Evolutionary conservation across 2,113 vertebrate genomes (phyloP).

Genomic region (Zosterops borbonicus): DNA sequence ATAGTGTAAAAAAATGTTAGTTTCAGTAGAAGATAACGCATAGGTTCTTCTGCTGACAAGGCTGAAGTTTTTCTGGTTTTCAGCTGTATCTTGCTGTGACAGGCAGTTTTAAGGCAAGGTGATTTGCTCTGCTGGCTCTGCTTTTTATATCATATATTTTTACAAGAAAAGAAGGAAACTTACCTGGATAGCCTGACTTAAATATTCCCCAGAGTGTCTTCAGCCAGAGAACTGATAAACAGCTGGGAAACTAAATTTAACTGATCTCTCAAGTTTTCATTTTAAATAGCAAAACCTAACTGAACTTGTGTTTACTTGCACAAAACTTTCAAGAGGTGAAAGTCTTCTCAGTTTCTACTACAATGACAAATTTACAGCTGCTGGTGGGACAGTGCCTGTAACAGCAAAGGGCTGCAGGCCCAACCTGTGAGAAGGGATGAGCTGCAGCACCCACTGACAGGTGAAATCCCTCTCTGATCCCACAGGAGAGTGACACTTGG

Average conservation of each 20-base stretch:
- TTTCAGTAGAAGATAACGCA: neutral
- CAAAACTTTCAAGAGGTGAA: neutral
- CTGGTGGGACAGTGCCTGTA: neutral
- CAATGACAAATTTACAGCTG: neutral
- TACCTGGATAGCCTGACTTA: neutral
- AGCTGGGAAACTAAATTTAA: neutral
- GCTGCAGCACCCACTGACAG: neutral
- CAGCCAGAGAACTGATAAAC: neutral
- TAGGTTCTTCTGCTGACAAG: neutral
- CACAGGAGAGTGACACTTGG: neutral
- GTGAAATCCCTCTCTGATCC: neutral
- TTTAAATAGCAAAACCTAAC: neutral
- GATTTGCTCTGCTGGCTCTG: neutral
- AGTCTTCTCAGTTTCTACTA: neutral
- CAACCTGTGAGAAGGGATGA: neutral
- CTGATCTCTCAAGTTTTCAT: neutral
- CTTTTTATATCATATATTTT: neutral
- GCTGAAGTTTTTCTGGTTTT: constrained; percentile 5
- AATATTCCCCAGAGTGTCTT: neutral
- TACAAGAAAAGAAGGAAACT: neutral
- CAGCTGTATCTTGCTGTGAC: neutral
- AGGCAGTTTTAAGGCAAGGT: constrained; percentile 2
- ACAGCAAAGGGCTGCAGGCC: neutral
- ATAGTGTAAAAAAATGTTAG: neutral
- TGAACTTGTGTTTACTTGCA: neutral